Evolutionary conservation across 2,888 invertebrate genomes (phyloP).

Genomic region (Tenthredo distinguenda): DNA sequence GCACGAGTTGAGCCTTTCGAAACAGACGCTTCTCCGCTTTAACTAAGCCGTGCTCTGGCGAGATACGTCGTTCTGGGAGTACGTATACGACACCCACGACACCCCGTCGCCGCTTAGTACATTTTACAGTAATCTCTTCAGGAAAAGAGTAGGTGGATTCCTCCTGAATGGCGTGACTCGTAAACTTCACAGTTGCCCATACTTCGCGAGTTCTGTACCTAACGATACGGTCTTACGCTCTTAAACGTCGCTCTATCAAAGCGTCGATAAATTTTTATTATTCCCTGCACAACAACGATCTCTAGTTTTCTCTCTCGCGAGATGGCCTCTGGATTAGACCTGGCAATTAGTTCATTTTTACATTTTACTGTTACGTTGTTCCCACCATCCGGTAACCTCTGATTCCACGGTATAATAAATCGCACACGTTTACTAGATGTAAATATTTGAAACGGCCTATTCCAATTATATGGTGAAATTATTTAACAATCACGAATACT

Average conservation of each 20-base stretch:
- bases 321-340: not conserved
- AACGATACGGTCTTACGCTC: not conserved
- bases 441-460: not conserved
- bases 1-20: conserved; percentile 25
- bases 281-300: not conserved
- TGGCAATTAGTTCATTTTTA: not conserved
- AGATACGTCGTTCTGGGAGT: conserved; percentile 33
- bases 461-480: not conserved
- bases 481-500: not conserved
- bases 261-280: not conserved
- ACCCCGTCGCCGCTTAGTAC: conserved; percentile 34
- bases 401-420: not conserved
- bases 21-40: conserved; percentile 40
- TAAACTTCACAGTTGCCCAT: not conserved
- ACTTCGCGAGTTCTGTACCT: not conserved
- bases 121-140: conserved; percentile 35
- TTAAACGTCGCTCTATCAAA: not conserved
- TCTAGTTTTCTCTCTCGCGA: not conserved
- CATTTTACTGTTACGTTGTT: not conserved
- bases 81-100: conserved; percentile 33
- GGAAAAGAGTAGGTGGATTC: conserved; percentile 16
- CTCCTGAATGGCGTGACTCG: not conserved
- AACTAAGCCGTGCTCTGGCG: conserved; percentile 18
- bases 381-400: not conserved
- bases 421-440: not conserved